A percentile compares a stretch with the other conserved stretches of the same genome.
phyloP scores from a whole-genome alignment of 1,140 invertebrate genomes.

The Sipha flava region DNA sequence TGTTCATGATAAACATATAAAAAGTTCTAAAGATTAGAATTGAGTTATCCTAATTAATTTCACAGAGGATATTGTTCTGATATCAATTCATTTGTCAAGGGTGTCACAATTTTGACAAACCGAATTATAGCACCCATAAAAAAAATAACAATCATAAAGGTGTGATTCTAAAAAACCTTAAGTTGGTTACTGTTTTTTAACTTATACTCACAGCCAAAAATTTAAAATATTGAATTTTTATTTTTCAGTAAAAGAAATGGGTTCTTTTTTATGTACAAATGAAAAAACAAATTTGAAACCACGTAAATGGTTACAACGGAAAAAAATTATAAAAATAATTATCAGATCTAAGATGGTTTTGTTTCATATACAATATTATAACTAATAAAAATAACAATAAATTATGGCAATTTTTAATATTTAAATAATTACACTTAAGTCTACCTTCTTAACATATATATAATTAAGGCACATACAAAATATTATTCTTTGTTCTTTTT shows the following conservation, averaged over 20 bases:
- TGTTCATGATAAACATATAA: neutral
- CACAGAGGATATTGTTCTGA: slow-evolving; percentile 1
- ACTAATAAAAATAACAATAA: slow-evolving; percentile 18
- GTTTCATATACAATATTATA: neutral
- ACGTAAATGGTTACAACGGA: neutral
- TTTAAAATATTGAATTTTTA: slow-evolving; percentile 10
- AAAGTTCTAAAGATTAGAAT: neutral
- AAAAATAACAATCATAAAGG: neutral
- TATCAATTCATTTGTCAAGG: neutral
- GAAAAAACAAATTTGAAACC: neutral
- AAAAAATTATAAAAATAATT: slow-evolving; percentile 2
- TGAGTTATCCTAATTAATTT: neutral
- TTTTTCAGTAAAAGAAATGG: neutral
- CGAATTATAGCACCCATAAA: slow-evolving; percentile 7
- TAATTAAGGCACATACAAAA: slow-evolving; percentile 25
- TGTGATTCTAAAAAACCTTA: neutral
- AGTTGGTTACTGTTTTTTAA: neutral
- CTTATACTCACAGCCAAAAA: slow-evolving; percentile 22
- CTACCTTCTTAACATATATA: neutral
- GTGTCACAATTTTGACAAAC: neutral
- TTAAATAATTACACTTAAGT: slow-evolving; percentile 1
- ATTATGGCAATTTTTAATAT: slow-evolving; percentile 23
- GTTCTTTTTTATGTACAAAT: neutral
- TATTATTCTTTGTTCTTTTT: slow-evolving; percentile 17
- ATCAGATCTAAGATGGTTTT: slow-evolving; percentile 26